A percentile compares a stretch with the other conserved stretches of the same genome.
Evolutionary conservation across 2,113 vertebrate species (phyloP).

Genomic region (Aplodontia rufa): DNA sequence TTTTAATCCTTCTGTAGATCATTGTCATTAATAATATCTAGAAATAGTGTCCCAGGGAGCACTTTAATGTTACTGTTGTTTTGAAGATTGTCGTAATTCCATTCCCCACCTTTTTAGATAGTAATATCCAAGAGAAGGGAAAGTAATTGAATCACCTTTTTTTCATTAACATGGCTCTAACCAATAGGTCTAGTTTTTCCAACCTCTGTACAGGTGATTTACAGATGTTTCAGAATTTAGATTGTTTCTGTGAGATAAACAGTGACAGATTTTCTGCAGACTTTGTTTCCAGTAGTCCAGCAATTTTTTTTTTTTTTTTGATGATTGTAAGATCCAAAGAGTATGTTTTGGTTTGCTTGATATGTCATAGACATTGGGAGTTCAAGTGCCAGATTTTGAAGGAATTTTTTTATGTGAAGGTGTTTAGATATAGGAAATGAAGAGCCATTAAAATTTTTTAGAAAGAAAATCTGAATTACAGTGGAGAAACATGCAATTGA

Average conservation of each 20-base stretch:
- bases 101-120: background rate
- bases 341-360: conserved; percentile 10
- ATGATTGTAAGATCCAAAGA: background rate
- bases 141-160: background rate
- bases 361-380: background rate
- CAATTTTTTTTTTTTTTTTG: background rate
- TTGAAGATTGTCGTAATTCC: background rate
- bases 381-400: conserved; percentile 31
- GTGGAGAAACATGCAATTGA: background rate
- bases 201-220: background rate
- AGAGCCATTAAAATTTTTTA: conserved; percentile 27
- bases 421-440: conserved; percentile 11
- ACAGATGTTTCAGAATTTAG: conserved; percentile 42
- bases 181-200: background rate
- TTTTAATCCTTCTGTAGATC: background rate
- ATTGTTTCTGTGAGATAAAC: conserved; percentile 32
- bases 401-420: conserved; percentile 8
- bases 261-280: background rate
- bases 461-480: background rate
- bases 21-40: background rate
- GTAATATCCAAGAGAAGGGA: background rate
- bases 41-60: background rate
- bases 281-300: background rate
- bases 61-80: background rate
- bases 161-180: background rate